phyloP scores from a whole-genome alignment of 2,797 vertebrate species.

The Acipenser oxyrinchus region DNA sequence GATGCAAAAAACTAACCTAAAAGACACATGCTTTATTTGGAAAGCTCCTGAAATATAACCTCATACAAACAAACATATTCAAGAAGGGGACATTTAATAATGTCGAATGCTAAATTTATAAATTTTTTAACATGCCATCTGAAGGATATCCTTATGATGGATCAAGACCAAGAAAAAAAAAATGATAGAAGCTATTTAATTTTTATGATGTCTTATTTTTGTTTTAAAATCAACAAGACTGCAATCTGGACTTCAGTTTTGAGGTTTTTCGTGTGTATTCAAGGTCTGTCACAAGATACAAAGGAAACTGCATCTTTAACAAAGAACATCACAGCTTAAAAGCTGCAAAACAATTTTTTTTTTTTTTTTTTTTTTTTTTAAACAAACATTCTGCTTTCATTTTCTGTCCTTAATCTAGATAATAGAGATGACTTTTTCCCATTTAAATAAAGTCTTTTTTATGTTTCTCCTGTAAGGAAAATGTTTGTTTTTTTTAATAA shows the following conservation, averaged over 20 bases:
- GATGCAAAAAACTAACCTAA: slow-evolving; percentile 1
- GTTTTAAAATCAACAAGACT: slow-evolving; percentile 41
- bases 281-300: slow-evolving; percentile 41
- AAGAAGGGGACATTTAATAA: background rate
- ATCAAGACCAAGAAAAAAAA: background rate
- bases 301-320: slow-evolving; percentile 45
- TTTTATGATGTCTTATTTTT: slow-evolving; percentile 25
- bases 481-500: slow-evolving; percentile 21
- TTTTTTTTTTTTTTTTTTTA: slow-evolving; percentile 11
- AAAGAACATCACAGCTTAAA: slow-evolving; percentile 26
- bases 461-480: slow-evolving; percentile 34
- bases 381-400: slow-evolving; percentile 22
- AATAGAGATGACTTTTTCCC: slow-evolving; percentile 32
- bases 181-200: background rate
- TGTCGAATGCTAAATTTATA: background rate
- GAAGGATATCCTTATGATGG: background rate
- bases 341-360: too few species aligned
- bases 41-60: background rate
- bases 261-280: slow-evolving; percentile 34
- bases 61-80: slow-evolving; percentile 2
- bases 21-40: background rate
- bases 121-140: background rate
- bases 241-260: slow-evolving; percentile 32
- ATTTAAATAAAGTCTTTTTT: slow-evolving; percentile 44
- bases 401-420: slow-evolving; percentile 28